Evolutionary conservation across 2,888 invertebrate species (phyloP), one percentile per base, ranked within the genome.

Genomic region (Nebria brevicollis): DNA sequence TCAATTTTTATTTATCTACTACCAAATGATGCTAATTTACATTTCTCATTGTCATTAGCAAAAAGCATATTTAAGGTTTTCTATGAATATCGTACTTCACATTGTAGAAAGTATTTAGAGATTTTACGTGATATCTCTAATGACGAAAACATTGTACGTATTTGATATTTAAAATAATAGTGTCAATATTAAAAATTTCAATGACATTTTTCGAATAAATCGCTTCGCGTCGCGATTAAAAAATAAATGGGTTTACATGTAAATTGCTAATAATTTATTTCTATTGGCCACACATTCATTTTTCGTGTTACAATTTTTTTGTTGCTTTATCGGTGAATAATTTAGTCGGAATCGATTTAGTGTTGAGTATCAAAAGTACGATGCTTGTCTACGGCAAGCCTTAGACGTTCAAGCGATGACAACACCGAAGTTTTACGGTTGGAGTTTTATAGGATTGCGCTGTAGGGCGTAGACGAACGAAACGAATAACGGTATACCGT

Each of bases 361-460:
- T 54, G 6, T 54, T 54, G 8, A 13, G 54, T 54, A 54, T 54
- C 54, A 54, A 54, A 54, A 11, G 54, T 54, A 13, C 13, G 54
- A 54, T 54, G 13, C 13, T n/a, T 42, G 73, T 73, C 73, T 73
- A 41, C 42, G 73, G 26, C 73, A 73, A 73, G 41, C 73, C 73
- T 42, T 73, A 42, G 73, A 26, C 41, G 11, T 10, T 73, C 42
- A 25, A 64, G 64, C 64, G 75, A 75, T 75, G 75, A 75, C 75
- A 75, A 75, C 75, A 26, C 13, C 11, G 54, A 15, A 75, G 64
- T 75, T 75, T 75, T 75, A 75, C 75, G 25, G 64, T 43, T 20
- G 75, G 75, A 75, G 42, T 80, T 80, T 80, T 80, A 80, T 80
- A 75, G 80, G 70, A 75, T 72, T 66, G 72, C 20, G 66, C 43